Percentiles rank a stretch among this genome's conserved stretches.
phyloP scores from a whole-genome alignment of 1,140 invertebrate species.

The Trichomalopsis sarcophagae region DNA sequence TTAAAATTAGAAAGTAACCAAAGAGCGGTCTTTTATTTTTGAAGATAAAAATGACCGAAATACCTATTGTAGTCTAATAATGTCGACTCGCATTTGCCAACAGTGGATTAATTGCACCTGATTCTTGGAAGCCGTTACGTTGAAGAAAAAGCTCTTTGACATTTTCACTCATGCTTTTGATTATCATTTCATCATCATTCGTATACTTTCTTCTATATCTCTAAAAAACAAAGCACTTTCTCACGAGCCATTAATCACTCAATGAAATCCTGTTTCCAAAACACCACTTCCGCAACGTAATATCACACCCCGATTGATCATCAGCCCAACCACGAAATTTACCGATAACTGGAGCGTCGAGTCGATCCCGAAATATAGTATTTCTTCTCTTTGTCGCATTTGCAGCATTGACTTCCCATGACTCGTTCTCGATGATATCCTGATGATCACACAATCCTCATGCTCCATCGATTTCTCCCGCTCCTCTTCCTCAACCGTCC shows the following conservation, averaged over 20 bases:
- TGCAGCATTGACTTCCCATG: conserved; percentile 74
- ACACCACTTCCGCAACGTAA: neutral
- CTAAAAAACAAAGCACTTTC: too few species aligned
- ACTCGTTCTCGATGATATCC: conserved; percentile 26
- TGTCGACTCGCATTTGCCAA: conserved; percentile 34
- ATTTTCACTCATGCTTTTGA: too few species aligned
- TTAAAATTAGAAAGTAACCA: conserved; percentile 17
- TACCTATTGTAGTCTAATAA: conserved; percentile 48
- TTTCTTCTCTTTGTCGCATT: conserved; percentile 71
- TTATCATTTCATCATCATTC: too few species aligned
- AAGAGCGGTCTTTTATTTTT: neutral
- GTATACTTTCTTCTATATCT: too few species aligned
- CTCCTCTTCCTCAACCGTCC: neutral
- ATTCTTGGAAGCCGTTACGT: too few species aligned
- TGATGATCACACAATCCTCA: conserved; percentile 60
- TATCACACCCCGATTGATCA: neutral
- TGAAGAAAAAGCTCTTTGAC: too few species aligned
- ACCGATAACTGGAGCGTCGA: conserved; percentile 36
- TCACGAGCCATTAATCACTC: too few species aligned
- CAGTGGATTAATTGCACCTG: neutral
- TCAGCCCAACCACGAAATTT: neutral
- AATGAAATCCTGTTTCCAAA: neutral
- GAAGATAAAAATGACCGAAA: conserved; percentile 48
- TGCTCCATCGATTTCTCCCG: conserved; percentile 39
- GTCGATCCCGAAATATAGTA: conserved; percentile 48